These are phyloP conservation scores for Pogonophryne albipinna DNA, from an alignment of 2,797 vertebrate species.

Conservation along the genomic window DNA sequence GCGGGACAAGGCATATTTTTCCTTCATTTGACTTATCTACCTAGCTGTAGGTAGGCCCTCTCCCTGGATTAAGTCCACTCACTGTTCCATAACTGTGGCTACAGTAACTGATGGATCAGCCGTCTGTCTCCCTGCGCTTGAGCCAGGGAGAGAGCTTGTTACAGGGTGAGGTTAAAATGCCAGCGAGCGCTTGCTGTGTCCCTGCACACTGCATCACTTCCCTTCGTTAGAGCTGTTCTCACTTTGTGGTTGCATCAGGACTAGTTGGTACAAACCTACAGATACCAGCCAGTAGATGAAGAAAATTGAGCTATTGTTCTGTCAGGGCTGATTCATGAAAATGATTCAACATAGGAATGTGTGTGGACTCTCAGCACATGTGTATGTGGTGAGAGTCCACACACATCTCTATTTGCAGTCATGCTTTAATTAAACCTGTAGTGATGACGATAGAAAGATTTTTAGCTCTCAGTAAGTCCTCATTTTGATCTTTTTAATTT, in stretches of 20 bases:
- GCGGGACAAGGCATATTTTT: conserved; percentile 54
- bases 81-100: conserved; percentile 63
- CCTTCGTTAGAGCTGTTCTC: conserved; percentile 44
- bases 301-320: conserved; percentile 40
- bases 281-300: conserved; percentile 16
- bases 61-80: conserved; percentile 60
- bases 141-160: conserved; percentile 42
- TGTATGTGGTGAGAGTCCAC: conserved; percentile 29
- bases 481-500: conserved; percentile 28
- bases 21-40: conserved; percentile 57
- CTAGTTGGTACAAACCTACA: conserved; percentile 23
- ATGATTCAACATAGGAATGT: conserved; percentile 36
- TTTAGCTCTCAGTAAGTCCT: conserved; percentile 17
- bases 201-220: conserved; percentile 50
- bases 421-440: conserved; percentile 24
- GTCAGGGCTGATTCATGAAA: conserved; percentile 44
- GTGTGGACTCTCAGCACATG: conserved; percentile 6
- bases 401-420: conserved; percentile 43
- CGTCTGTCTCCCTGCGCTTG: conserved; percentile 27
- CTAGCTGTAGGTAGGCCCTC: conserved; percentile 30
- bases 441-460: conserved; percentile 27
- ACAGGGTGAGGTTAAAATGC: conserved; percentile 51
- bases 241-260: conserved; percentile 25
- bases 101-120: conserved; percentile 58
- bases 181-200: conserved; percentile 37